Percentiles rank a stretch among this genome's conserved stretches.
phyloP scores from a whole-genome alignment of 2,113 vertebrate species.

The Anarhynchus alexandrinus region DNA sequence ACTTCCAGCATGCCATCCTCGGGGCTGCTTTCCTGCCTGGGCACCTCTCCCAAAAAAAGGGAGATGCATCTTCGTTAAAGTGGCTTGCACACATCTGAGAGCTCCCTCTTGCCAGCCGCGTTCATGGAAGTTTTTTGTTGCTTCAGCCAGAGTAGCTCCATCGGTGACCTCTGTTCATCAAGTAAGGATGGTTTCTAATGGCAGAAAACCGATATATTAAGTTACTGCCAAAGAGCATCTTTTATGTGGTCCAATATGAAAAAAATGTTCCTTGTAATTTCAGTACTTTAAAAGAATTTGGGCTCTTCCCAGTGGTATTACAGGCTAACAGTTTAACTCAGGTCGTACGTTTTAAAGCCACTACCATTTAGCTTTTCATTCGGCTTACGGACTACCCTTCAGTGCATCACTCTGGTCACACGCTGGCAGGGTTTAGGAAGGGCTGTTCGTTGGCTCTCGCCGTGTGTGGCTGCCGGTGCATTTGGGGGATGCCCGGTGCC shows the following conservation, averaged over 20 bases:
- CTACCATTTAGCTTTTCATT: no score
- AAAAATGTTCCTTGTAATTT: no score
- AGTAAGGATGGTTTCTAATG: neutral
- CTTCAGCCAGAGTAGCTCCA: fast-evolving
- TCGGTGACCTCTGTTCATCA: neutral
- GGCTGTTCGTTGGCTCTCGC: fast-evolving
- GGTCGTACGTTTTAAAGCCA: fast-evolving
- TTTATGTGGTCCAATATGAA: fast-evolving
- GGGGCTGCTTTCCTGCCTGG: neutral
- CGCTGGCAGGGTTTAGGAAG: fast-evolving
- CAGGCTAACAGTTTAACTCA: neutral
- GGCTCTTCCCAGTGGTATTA: neutral
- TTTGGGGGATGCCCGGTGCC: fast-evolving
- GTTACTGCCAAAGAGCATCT: neutral
- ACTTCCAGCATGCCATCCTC: fast-evolving
- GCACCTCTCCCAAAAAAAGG: neutral
- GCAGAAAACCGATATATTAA: neutral
- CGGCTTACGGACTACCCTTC: fast-evolving
- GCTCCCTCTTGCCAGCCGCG: fast-evolving
- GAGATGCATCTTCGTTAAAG: neutral
- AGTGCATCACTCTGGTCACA: fast-evolving
- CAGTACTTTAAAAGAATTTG: fast-evolving
- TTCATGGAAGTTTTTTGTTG: neutral
- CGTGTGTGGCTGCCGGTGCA: neutral
- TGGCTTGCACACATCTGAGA: neutral